A percentile compares a stretch with the other conserved stretches of the same genome.
Conservation (phyloP, 2,888 invertebrate species). For the Watsonalla binaria region DNA sequence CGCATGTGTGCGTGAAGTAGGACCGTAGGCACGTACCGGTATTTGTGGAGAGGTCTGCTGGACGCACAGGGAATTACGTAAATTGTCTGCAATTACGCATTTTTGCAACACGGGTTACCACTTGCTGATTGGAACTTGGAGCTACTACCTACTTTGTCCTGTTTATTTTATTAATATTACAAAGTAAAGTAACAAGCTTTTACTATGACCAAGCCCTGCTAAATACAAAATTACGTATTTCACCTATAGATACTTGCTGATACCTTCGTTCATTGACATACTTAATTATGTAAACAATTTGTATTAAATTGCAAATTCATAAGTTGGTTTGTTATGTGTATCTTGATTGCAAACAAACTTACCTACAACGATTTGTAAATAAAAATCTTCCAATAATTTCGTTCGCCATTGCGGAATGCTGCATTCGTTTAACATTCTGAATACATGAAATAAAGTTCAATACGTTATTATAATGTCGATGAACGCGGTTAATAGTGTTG, state of each 20-base stretch:
- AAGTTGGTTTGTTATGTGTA: too few species aligned
- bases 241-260: too few species aligned
- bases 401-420: neutral
- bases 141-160: neutral
- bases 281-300: too few species aligned
- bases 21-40: neutral
- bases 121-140: neutral
- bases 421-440: neutral
- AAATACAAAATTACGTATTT: too few species aligned
- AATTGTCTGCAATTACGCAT: conserved; percentile 21
- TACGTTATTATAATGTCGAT: conserved; percentile 4
- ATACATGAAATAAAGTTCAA: neutral
- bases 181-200: neutral
- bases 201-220: too few species aligned
- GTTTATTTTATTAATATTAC: neutral
- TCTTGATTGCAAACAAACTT: too few species aligned
- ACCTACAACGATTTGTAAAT: too few species aligned
- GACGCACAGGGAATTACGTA: conserved; percentile 33
- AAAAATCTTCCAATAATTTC: too few species aligned
- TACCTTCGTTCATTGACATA: too few species aligned
- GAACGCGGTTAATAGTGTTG: conserved; percentile 14
- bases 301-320: too few species aligned
- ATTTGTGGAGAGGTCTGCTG: conserved; percentile 6
- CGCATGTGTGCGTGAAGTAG: conserved; percentile 13
- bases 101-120: conserved; percentile 30